Evolutionary conservation across 2,888 invertebrate genomes (phyloP).

Genomic region (Andrena minutula): DNA sequence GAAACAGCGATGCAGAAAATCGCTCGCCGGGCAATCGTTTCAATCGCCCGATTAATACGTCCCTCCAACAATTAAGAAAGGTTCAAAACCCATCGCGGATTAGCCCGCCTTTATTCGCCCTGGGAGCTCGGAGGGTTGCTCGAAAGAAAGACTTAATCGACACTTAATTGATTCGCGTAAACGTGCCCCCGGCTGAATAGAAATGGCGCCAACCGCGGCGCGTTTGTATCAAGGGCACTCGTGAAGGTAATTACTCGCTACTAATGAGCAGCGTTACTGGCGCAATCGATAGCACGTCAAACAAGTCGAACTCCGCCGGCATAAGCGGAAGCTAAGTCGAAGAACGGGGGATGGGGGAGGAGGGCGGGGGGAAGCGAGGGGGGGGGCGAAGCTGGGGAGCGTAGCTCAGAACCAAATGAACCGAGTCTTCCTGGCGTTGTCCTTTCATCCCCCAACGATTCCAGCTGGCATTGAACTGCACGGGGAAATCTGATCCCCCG

Average conservation of each 20-base stretch:
- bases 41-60: neutral
- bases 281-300: conserved; percentile 63
- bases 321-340: conserved; percentile 59
- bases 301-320: conserved; percentile 60
- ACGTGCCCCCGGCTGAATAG: conserved; percentile 17
- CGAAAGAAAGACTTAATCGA: conserved; percentile 49
- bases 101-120: neutral
- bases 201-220: conserved; percentile 9
- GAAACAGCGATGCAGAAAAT: neutral
- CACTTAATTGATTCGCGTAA: conserved; percentile 53
- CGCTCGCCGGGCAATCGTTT: neutral
- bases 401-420: conserved; percentile 53
- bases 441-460: conserved; percentile 56
- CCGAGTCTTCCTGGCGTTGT: conserved; percentile 57
- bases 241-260: conserved; percentile 58
- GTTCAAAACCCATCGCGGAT: conserved; percentile 7
- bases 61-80: neutral
- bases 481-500: conserved; percentile 54
- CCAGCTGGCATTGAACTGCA: conserved; percentile 46
- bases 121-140: neutral
- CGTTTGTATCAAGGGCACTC: conserved; percentile 56
- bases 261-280: conserved; percentile 57
- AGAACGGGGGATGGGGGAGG: neutral
- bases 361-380: neutral
- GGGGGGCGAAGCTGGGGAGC: neutral